phyloP scores from a whole-genome alignment of 2,113 vertebrate species.

The Nematolebias whitei region DNA sequence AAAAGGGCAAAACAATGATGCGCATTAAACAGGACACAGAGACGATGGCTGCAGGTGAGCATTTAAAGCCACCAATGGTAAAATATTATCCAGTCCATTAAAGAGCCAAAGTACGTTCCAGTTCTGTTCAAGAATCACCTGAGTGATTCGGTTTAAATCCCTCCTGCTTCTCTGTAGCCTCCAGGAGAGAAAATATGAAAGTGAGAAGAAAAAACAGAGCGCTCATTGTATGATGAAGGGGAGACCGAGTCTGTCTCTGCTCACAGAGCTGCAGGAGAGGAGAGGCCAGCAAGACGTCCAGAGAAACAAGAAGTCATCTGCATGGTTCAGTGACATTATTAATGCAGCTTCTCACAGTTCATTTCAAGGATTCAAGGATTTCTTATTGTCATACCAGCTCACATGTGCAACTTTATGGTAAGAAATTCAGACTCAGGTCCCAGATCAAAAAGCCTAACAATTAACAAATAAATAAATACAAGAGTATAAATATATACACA shows the following conservation, averaged over 20 bases:
- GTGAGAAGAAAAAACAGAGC: conserved; percentile 1
- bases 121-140: conserved; percentile 26
- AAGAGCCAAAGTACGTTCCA: conserved; percentile 2
- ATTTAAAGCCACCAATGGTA: conserved; percentile 21
- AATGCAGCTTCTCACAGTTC: neutral
- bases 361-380: neutral
- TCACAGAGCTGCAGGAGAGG: conserved; percentile 10
- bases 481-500: no score
- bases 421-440: no score
- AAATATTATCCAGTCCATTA: conserved; percentile 18
- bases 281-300: conserved; percentile 1
- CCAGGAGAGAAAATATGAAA: conserved; percentile 50
- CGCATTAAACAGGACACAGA: conserved; percentile 2
- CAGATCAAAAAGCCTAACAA: no score
- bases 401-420: no score
- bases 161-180: conserved; percentile 16
- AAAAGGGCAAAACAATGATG: neutral
- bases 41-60: conserved; percentile 23
- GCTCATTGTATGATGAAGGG: conserved; percentile 16
- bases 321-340: neutral
- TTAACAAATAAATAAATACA: no score
- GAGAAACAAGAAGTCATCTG: neutral
- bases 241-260: conserved; percentile 1
- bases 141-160: conserved; percentile 31
- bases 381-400: no score